These are phyloP conservation scores for Palythoa grandiflora DNA, from an alignment of 92 coral and sea anemone genomes.

Conservation along the genomic window DNA sequence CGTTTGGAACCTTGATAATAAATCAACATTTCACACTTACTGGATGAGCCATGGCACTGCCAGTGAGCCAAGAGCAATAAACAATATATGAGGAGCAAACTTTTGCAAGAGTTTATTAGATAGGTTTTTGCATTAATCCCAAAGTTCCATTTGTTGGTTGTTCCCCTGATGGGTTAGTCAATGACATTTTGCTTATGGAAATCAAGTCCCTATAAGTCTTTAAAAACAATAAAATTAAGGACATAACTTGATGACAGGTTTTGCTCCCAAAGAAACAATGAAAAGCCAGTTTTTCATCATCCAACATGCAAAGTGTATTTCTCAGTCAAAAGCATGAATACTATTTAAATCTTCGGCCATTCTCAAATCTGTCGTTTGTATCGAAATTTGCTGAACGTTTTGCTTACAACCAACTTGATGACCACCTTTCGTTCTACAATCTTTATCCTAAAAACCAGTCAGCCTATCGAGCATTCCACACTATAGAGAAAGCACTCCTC, in stretches of 20 bases:
- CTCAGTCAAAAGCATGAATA: constrained; percentile 56
- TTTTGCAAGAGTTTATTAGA: constrained; percentile 28
- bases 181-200: constrained; percentile 56
- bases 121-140: constrained; percentile 75
- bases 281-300: constrained; percentile 65
- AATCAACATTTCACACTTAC: constrained; percentile 35
- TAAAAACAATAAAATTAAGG: constrained; percentile 58
- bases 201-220: constrained; percentile 63
- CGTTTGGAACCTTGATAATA: constrained; percentile 53
- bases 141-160: constrained; percentile 71
- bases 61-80: constrained; percentile 63
- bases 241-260: constrained; percentile 24
- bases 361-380: too few species aligned
- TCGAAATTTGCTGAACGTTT: too few species aligned
- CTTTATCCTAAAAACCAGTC: too few species aligned
- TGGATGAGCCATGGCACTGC: constrained; percentile 72
- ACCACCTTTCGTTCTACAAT: too few species aligned
- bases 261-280: constrained; percentile 49
- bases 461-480: too few species aligned
- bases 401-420: too few species aligned
- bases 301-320: constrained; percentile 55
- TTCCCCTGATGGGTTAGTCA: constrained; percentile 70
- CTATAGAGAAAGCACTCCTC: too few species aligned
- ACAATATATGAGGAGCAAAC: constrained; percentile 59
- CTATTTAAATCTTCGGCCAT: neutral